Percentiles rank a stretch among this genome's conserved stretches.
Evolutionary conservation across 2,888 invertebrate species (phyloP).

Genomic region (Noctua pronuba): DNA sequence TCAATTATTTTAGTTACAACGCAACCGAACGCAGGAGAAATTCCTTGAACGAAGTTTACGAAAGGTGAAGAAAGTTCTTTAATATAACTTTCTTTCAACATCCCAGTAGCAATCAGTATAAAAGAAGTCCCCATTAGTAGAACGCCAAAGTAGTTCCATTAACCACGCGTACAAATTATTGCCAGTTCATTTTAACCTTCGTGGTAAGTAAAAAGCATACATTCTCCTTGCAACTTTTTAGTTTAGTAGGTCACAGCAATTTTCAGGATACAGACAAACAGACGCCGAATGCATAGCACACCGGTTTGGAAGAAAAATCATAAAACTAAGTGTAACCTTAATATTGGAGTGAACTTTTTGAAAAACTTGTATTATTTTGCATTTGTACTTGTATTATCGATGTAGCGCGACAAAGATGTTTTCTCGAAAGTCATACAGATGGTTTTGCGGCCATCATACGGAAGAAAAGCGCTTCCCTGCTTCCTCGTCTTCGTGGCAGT

Average conservation of each 20-base stretch:
- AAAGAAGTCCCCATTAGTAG: not conserved
- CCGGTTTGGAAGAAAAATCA: conserved; percentile 10
- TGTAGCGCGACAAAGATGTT: too few relatives aligned
- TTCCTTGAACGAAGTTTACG: not conserved
- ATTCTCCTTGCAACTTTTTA: conserved; percentile 52
- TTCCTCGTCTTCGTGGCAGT: too few relatives aligned
- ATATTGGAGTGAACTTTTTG: not conserved
- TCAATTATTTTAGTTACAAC: not conserved
- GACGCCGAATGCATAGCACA: conserved; percentile 48
- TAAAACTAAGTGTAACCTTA: conserved; percentile 1
- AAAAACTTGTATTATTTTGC: not conserved
- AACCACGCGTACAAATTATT: conserved; percentile 18
- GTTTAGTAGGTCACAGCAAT: conserved; percentile 61
- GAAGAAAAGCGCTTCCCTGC: too few relatives aligned
- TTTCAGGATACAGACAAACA: conserved; percentile 50
- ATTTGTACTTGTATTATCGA: too few relatives aligned
- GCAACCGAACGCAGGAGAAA: not conserved
- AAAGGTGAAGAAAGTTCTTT: not conserved
- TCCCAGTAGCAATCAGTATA: not conserved
- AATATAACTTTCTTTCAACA: not conserved
- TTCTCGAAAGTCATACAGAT: too few relatives aligned
- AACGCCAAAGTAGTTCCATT: not conserved
- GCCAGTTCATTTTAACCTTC: conserved; percentile 20
- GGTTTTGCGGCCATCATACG: too few relatives aligned
- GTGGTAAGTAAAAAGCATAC: conserved; percentile 27